These are phyloP conservation scores for Phortica magna DNA, from an alignment of 2,888 invertebrate genomes.

Conservation along the genomic window DNA sequence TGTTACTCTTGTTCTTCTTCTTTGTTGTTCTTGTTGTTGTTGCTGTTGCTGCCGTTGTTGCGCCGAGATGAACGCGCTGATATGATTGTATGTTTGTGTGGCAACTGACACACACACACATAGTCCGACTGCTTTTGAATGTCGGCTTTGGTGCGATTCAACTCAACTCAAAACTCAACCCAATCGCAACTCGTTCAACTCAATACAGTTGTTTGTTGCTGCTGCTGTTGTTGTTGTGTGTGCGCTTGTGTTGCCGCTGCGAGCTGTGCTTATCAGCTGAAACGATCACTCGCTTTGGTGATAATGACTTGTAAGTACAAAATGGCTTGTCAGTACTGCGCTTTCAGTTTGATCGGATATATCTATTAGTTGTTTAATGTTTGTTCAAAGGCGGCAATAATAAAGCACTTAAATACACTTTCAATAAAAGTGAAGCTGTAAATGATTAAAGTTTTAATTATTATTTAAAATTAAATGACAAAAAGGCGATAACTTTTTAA, in stretches of 20 bases:
- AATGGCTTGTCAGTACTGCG: slow-evolving; percentile 70
- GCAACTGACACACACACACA: slow-evolving; percentile 29
- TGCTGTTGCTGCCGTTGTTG: slow-evolving; percentile 63
- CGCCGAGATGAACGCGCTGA: slow-evolving; percentile 59
- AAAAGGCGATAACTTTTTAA: neutral
- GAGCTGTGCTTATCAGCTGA: slow-evolving; percentile 55
- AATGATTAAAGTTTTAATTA: neutral
- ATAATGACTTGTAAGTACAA: slow-evolving; percentile 76
- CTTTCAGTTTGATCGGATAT: slow-evolving; percentile 28
- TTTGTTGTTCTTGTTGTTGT: slow-evolving; percentile 54
- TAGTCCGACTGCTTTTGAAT: neutral
- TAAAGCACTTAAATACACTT: too few species aligned
- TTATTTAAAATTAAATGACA: neutral
- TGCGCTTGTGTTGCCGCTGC: slow-evolving; percentile 12
- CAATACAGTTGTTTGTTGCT: slow-evolving; percentile 16
- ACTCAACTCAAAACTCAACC: slow-evolving; percentile 6
- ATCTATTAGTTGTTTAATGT: slow-evolving; percentile 41
- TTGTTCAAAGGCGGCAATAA: slow-evolving; percentile 28
- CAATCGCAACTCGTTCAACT: slow-evolving; percentile 22
- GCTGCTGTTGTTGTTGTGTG: slow-evolving; percentile 23
- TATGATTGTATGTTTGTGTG: slow-evolving; percentile 47
- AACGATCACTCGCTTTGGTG: slow-evolving; percentile 68
- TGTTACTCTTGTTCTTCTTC: slow-evolving; percentile 48
- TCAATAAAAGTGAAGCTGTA: too few species aligned
- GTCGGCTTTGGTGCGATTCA: neutral